Evolutionary conservation across 2,888 invertebrate genomes (phyloP).

Genomic region (Xestia rhomboidea): DNA sequence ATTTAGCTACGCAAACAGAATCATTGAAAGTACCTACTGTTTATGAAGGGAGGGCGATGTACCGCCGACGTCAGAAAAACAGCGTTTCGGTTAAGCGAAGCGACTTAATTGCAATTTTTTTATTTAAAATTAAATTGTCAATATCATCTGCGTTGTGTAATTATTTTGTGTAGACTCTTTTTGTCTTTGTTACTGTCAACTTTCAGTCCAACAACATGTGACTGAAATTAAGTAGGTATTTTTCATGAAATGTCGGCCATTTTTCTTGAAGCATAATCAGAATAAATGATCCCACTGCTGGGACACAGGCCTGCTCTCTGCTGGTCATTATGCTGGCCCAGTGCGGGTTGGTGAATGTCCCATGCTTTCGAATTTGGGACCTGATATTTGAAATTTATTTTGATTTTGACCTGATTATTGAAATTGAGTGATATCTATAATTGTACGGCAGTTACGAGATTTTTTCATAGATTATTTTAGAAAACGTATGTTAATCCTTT

Average conservation of each 20-base stretch:
- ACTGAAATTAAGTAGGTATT: background rate
- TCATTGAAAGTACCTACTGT: conserved; percentile 57
- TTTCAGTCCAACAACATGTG: background rate
- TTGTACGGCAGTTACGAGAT: background rate
- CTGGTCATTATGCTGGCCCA: background rate
- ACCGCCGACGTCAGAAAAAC: conserved; percentile 52
- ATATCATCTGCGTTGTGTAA: background rate
- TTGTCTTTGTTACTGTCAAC: background rate
- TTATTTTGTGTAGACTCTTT: background rate
- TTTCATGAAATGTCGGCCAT: background rate
- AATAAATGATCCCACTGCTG: background rate
- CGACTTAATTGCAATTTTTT: conserved; percentile 29
- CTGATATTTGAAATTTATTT: too few relatives aligned
- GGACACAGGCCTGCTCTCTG: background rate
- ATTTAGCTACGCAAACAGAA: conserved; percentile 53
- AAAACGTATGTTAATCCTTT: too few relatives aligned
- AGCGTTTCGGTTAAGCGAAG: conserved; percentile 28
- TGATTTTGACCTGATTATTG: too few relatives aligned
- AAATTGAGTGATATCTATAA: too few relatives aligned
- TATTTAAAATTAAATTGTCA: conserved; percentile 32
- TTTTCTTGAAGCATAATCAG: too few relatives aligned
- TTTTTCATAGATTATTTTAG: background rate
- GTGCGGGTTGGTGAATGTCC: background rate
- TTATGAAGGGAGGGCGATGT: conserved; percentile 59
- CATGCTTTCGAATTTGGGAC: background rate